phyloP scores from a whole-genome alignment of 2,888 invertebrate species.

The Drosophila limbata region DNA sequence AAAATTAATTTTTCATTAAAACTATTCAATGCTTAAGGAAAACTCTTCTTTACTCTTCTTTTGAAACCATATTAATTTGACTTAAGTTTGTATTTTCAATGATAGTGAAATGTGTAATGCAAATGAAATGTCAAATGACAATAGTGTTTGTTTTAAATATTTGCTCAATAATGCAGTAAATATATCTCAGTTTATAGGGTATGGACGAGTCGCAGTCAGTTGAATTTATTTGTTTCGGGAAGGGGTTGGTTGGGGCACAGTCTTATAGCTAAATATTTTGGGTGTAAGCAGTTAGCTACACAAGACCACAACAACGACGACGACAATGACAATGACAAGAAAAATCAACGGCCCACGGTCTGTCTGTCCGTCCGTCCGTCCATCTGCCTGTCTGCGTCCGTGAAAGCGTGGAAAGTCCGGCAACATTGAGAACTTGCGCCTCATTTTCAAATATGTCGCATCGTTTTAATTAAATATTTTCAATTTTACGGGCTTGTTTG shows the following conservation, averaged over 20 bases:
- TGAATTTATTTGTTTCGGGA: conserved; percentile 7
- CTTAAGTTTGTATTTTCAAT: too few relatives aligned
- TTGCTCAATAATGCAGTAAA: neutral
- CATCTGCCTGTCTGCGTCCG: conserved; percentile 13
- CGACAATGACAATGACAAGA: conserved; percentile 21
- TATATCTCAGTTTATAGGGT: conserved; percentile 15
- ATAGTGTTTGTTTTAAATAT: neutral
- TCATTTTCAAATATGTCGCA: conserved; percentile 68
- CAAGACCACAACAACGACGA: conserved; percentile 23
- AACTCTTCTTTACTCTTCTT: neutral
- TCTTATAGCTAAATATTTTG: conserved; percentile 69
- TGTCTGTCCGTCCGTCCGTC: neutral
- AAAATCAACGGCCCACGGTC: conserved; percentile 47
- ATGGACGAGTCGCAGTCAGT: conserved; percentile 12
- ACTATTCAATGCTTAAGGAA: neutral
- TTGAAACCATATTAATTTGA: neutral
- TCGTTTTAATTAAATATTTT: conserved; percentile 80
- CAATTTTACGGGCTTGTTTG: conserved; percentile 78
- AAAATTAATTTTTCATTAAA: too few relatives aligned
- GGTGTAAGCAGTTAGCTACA: conserved; percentile 48
- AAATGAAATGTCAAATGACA: neutral
- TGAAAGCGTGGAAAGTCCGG: conserved; percentile 65
- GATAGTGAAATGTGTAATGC: too few relatives aligned
- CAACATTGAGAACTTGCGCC: conserved; percentile 42
- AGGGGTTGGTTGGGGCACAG: conserved; percentile 6